Percentiles rank a stretch among this genome's conserved stretches.
phyloP scores from a whole-genome alignment of 2,888 invertebrate genomes.

The Temnothorax unifasciatus region DNA sequence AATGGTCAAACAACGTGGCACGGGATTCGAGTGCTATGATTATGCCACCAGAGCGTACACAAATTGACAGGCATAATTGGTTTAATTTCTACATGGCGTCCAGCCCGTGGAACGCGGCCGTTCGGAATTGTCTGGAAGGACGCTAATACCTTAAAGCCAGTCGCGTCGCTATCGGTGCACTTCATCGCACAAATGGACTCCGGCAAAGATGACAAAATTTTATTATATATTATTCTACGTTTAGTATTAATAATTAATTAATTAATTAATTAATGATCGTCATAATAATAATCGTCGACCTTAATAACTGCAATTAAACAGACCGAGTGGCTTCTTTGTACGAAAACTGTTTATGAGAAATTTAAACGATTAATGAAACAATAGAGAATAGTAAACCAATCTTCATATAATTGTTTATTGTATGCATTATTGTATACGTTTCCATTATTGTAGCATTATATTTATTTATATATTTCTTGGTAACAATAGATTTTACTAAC shows the following conservation, averaged over 20 bases:
- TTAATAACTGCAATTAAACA: background rate
- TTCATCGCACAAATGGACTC: constrained; percentile 23
- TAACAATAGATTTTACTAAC: background rate
- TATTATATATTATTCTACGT: background rate
- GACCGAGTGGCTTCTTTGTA: background rate
- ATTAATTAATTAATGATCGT: constrained; percentile 16
- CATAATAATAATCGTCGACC: background rate
- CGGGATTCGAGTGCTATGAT: constrained; percentile 80
- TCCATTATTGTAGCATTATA: background rate
- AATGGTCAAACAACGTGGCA: constrained; percentile 82
- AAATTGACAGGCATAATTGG: constrained; percentile 82
- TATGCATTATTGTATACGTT: background rate
- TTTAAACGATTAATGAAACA: background rate
- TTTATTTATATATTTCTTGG: background rate
- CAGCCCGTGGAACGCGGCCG: constrained; percentile 45
- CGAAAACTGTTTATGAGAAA: background rate
- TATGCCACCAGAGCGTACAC: constrained; percentile 73
- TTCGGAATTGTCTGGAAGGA: constrained; percentile 53
- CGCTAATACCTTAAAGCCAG: constrained; percentile 52
- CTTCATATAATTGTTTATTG: background rate
- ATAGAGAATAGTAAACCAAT: background rate
- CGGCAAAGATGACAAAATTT: constrained; percentile 30
- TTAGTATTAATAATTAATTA: constrained; percentile 34
- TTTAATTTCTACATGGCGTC: constrained; percentile 74
- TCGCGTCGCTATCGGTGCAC: constrained; percentile 21